These are phyloP conservation scores for Melanerpes aurifrons DNA, from an alignment of 2,113 vertebrate species.

Conservation along the genomic window DNA sequence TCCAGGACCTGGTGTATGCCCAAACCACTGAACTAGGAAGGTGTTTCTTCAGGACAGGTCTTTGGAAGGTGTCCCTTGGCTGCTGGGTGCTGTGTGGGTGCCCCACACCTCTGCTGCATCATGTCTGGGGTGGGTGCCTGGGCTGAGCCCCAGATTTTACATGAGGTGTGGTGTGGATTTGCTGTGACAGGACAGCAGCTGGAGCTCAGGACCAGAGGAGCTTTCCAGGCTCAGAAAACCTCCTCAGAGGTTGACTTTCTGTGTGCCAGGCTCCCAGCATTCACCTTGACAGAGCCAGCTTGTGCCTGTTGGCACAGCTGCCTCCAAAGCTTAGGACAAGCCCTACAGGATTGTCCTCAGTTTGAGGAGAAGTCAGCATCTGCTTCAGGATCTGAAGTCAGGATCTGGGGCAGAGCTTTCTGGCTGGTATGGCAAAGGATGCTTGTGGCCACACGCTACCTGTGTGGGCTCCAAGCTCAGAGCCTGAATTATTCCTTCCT, in stretches of 20 bases:
- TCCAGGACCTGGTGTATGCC: not conserved
- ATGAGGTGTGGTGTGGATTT: not conserved
- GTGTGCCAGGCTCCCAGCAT: not conserved
- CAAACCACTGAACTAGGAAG: not conserved
- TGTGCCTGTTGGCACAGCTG: not conserved
- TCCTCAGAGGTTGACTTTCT: not conserved
- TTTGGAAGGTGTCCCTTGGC: fast-evolving
- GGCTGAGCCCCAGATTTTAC: not conserved
- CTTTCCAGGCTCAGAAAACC: not conserved
- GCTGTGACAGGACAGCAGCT: not conserved
- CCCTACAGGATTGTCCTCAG: not conserved
- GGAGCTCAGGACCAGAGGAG: not conserved
- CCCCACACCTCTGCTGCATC: not conserved
- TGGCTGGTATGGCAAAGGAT: not conserved
- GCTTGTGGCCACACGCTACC: fast-evolving
- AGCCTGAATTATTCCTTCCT: not conserved
- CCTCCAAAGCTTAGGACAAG: not conserved
- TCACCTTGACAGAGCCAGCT: not conserved
- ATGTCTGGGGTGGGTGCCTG: not conserved
- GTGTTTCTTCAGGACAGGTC: not conserved
- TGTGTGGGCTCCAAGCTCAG: fast-evolving
- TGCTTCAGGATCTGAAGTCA: too few relatives aligned
- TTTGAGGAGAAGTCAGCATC: not conserved
- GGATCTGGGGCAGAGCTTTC: fast-evolving
- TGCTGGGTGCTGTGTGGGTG: not conserved